Evolutionary conservation across 2,797 vertebrate species (phyloP).

Genomic region (Pristis pectinata): DNA sequence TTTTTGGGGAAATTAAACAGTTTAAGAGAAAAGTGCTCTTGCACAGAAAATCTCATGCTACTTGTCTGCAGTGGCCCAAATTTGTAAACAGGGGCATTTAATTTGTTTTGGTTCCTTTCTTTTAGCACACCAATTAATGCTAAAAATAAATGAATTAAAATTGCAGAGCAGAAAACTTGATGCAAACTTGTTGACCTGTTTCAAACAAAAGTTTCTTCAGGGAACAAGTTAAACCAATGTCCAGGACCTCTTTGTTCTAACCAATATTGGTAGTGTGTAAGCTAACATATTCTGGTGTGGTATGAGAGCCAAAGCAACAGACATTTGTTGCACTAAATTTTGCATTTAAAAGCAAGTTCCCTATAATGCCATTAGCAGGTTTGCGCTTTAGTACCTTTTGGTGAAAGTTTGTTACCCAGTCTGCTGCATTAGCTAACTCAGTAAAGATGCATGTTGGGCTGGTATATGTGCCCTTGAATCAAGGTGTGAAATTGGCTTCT

Average conservation of each 20-base stretch:
- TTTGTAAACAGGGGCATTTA: not conserved
- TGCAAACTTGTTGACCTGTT: not conserved
- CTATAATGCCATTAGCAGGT: not conserved
- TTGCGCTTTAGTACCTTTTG: not conserved
- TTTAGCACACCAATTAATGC: not conserved
- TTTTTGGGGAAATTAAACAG: not conserved
- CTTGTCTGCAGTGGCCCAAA: not conserved
- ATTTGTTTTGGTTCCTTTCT: not conserved
- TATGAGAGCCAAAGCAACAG: not conserved
- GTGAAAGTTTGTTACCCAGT: not conserved
- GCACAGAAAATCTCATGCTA: not conserved
- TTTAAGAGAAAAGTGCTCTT: not conserved
- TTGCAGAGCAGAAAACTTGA: not conserved
- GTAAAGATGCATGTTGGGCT: not conserved
- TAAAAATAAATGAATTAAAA: constrained; percentile 17
- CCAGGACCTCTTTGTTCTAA: not conserved
- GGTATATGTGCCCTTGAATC: not conserved
- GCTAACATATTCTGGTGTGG: not conserved
- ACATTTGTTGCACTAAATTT: not conserved
- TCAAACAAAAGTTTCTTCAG: not conserved
- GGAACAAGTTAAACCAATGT: not conserved
- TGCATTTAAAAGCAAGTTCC: not conserved
- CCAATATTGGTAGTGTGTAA: not conserved
- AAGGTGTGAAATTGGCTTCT: not conserved
- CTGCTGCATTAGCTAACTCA: not conserved